Percentiles rank a stretch among this genome's conserved stretches.
These are phyloP conservation scores for Ephestia elutella DNA, from an alignment of 1,140 invertebrate species.

Conservation along the genomic window DNA sequence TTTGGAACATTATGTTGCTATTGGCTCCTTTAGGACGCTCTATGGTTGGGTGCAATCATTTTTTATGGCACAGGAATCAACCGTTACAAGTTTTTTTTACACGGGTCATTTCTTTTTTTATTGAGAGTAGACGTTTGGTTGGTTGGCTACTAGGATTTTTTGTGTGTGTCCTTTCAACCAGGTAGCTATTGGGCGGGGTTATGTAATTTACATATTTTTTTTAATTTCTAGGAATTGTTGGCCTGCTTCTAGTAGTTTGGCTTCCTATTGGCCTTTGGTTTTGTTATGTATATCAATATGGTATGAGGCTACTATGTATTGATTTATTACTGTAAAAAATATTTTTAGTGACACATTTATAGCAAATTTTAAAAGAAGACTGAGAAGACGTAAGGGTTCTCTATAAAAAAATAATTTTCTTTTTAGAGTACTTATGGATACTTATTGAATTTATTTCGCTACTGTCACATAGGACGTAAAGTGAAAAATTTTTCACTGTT, in stretches of 20 bases:
- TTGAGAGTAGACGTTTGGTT: not conserved
- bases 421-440: too few relatives aligned
- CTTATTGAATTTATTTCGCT: too few relatives aligned
- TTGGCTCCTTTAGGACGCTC: conserved; percentile 24
- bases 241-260: not conserved
- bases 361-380: too few relatives aligned
- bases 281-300: not conserved
- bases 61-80: not conserved
- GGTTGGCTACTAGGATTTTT: not conserved
- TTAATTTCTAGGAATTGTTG: conserved; percentile 2
- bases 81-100: not conserved
- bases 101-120: not conserved
- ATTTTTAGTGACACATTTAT: too few relatives aligned
- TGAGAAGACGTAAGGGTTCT: too few relatives aligned
- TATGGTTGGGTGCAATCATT: conserved; percentile 7
- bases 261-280: not conserved
- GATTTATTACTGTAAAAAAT: not conserved
- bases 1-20: conserved; percentile 19
- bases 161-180: not conserved
- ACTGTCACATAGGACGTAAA: too few relatives aligned
- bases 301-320: too few relatives aligned
- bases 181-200: conserved; percentile 4
- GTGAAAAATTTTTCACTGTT: too few relatives aligned
- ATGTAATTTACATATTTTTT: not conserved
- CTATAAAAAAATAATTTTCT: too few relatives aligned